phyloP scores from a whole-genome alignment of 2,888 invertebrate genomes.

The Acholoe squamosa region DNA sequence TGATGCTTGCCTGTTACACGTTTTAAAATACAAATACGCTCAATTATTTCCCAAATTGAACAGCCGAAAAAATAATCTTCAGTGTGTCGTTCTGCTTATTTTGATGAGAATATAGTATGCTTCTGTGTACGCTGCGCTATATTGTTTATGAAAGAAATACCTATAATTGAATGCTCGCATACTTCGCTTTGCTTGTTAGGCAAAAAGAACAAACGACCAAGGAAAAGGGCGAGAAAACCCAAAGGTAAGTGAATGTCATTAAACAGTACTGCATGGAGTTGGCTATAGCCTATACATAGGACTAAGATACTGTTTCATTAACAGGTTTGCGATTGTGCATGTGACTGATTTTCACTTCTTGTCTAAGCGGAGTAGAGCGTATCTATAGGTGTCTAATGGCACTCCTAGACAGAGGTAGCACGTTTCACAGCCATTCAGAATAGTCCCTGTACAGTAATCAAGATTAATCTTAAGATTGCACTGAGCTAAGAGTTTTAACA shows the following conservation, averaged over 20 bases:
- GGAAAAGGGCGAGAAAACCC: conserved; percentile 29
- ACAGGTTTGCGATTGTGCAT: background rate
- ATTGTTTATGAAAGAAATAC: background rate
- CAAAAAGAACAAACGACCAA: conserved; percentile 15
- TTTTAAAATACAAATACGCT: no score
- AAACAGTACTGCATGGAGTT: background rate
- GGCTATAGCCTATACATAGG: background rate
- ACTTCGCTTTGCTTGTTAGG: conserved; percentile 58
- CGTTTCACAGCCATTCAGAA: no score
- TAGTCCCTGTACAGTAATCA: no score
- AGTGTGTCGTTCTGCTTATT: no score
- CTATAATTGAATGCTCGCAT: conserved; percentile 39
- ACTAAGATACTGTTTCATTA: background rate
- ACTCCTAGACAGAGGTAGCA: no score
- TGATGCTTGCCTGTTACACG: no score
- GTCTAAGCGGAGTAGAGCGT: no score
- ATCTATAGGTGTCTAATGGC: no score
- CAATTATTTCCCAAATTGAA: no score
- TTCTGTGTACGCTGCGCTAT: background rate
- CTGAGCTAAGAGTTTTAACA: no score
- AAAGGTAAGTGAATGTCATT: conserved; percentile 25
- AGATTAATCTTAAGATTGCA: no score
- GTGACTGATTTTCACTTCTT: background rate
- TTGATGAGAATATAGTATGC: background rate
- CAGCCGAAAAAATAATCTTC: no score